Evolutionary conservation across 2,888 invertebrate species (phyloP), one percentile per base, ranked within the genome.

Genomic region (Syrphus vitripennis): DNA sequence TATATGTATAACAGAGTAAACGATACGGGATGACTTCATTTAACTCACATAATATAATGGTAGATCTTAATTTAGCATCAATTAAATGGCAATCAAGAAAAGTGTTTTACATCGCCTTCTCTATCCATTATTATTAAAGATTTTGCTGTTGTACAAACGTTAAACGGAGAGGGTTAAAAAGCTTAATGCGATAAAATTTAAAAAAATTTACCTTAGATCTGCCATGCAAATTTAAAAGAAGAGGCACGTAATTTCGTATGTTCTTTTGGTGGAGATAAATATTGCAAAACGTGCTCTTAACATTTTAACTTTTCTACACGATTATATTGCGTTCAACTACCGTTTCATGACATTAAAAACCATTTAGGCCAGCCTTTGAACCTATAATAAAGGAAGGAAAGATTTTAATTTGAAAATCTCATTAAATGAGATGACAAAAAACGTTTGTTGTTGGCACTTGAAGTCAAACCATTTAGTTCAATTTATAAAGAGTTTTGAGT

Each of bases 211-310:
- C 19, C 19, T 57, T 14, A 21, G 65, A 31, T 34, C 12, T 67
- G 7, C 45, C n/a, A 53, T 65, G 34, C 55, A 74, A 63, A 65
- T 75, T 65, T 57, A 16, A 42, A 59, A 37, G 31, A 57, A 59
- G 55, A 19, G 40, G 48, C 69, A 69, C 69, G 59, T 77, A 69
- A 34, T 69, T 69, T 67, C 26, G 45, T 59, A 40, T 69, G 69
- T 50, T 40, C 24, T 40, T 61, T 61, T 61, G 37, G 61, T 61
- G 6, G 40, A 61, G 40, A 70, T 59, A 70, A 50, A 77, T 77
- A 77, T 61, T 77, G 67, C 61, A 53, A 57, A 77, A 77, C 29
- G 77, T 59, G 57, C 45, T 57, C 45, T 76, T 76, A 76, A 76
- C 76, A 76, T 67, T 76, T 19, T 29, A 29, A 40, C 50, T 53